Evolutionary conservation across 2,113 vertebrate genomes (phyloP).

Genomic region (Pogona vitticeps): DNA sequence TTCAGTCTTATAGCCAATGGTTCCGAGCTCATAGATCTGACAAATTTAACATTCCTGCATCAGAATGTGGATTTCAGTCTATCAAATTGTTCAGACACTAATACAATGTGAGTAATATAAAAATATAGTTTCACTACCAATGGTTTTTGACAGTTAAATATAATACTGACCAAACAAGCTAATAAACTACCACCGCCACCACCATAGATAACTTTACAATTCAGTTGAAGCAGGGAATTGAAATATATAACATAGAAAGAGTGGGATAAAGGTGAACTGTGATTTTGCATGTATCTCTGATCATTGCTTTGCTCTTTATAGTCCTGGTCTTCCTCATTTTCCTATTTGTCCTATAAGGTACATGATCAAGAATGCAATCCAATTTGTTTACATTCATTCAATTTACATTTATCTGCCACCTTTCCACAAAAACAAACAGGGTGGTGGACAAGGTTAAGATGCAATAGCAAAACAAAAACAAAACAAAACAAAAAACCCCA

Average conservation of each 20-base stretch:
- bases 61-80: conserved; percentile 44
- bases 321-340: not conserved
- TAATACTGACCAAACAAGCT: too few relatives aligned
- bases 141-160: conserved; percentile 18
- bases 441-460: too few relatives aligned
- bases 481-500: too few relatives aligned
- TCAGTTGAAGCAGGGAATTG: not conserved
- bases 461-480: too few relatives aligned
- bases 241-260: not conserved
- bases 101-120: conserved; percentile 70
- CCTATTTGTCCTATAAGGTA: not conserved
- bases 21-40: conserved; percentile 58
- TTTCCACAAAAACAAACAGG: too few relatives aligned
- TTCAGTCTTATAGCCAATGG: conserved; percentile 60
- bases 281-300: not conserved
- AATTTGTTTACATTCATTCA: not conserved
- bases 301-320: not conserved
- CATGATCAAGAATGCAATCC: not conserved
- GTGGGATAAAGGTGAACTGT: not conserved
- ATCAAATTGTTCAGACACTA: conserved; percentile 67
- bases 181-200: too few relatives aligned
- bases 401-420: not conserved
- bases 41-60: conserved; percentile 67
- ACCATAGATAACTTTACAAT: not conserved
- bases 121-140: not conserved